Conservation (phyloP, 2,113 vertebrate genomes). For the Ivindomyrus marchei region DNA sequence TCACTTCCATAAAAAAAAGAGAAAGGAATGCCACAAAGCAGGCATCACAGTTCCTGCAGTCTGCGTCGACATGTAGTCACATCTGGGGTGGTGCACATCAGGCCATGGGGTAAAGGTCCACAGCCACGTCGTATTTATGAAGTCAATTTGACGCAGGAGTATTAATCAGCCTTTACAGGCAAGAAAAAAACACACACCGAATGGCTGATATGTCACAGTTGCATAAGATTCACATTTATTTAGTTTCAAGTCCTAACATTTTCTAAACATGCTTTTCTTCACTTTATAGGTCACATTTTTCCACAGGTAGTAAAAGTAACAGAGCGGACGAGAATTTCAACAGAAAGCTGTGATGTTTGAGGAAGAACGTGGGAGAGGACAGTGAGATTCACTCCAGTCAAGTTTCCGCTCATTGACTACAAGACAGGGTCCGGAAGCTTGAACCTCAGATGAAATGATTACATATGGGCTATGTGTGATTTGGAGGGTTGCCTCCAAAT, state of each 20-base stretch:
- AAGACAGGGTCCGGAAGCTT: background rate
- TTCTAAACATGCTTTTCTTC: slow-evolving; percentile 87
- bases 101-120: too few species aligned
- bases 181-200: slow-evolving; percentile 6
- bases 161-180: background rate
- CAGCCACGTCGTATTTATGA: background rate
- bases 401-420: background rate
- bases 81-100: background rate
- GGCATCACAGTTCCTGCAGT: background rate
- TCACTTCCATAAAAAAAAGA: background rate
- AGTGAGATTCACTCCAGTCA: background rate
- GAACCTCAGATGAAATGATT: background rate
- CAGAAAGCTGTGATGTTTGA: slow-evolving; percentile 35
- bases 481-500: background rate
- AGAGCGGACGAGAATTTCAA: slow-evolving; percentile 64
- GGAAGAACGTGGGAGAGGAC: slow-evolving; percentile 35
- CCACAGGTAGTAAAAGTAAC: slow-evolving; percentile 95
- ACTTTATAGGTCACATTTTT: slow-evolving; percentile 93
- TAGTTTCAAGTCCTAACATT: slow-evolving; percentile 91
- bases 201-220: slow-evolving; percentile 42
- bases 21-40: background rate
- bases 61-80: background rate
- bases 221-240: slow-evolving; percentile 98
- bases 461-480: background rate
- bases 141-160: background rate